These are phyloP conservation scores for Pseudoips prasinana DNA, from an alignment of 2,888 invertebrate genomes.

Conservation along the genomic window DNA sequence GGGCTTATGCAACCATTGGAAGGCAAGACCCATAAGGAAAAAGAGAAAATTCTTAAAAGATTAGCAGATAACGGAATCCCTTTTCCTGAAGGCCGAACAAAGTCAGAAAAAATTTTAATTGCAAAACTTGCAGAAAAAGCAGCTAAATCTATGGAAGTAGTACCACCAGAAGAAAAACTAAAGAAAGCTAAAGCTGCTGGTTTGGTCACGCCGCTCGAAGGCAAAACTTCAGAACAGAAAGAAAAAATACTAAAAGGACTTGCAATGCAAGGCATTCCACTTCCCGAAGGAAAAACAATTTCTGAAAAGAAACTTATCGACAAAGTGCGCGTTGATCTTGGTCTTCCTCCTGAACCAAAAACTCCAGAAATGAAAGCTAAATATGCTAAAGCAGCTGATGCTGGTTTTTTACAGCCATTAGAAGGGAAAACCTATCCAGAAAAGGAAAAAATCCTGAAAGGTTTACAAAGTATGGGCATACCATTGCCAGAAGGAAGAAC, in stretches of 20 bases:
- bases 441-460: no score
- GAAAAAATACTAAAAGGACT: no score
- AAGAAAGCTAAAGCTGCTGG: slow-evolving; percentile 27
- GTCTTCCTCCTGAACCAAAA: no score
- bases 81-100: slow-evolving; percentile 19
- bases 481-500: no score
- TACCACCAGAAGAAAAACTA: slow-evolving; percentile 29
- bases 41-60: slow-evolving; percentile 30
- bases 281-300: no score
- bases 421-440: no score
- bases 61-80: slow-evolving; percentile 20
- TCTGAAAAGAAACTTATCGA: no score
- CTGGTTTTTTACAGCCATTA: no score
- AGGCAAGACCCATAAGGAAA: slow-evolving; percentile 25
- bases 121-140: slow-evolving; percentile 23
- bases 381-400: slow-evolving; percentile 6
- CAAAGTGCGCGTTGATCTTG: no score
- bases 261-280: slow-evolving; percentile 26
- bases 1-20: slow-evolving; percentile 12
- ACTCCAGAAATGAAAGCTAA: no score
- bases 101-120: slow-evolving; percentile 30
- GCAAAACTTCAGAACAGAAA: no score
- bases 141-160: slow-evolving; percentile 27
- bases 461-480: no score
- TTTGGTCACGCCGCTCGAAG: slow-evolving; percentile 8